Conservation (phyloP, 2,797 vertebrate genomes). For the Enteromius paludinosus region DNA sequence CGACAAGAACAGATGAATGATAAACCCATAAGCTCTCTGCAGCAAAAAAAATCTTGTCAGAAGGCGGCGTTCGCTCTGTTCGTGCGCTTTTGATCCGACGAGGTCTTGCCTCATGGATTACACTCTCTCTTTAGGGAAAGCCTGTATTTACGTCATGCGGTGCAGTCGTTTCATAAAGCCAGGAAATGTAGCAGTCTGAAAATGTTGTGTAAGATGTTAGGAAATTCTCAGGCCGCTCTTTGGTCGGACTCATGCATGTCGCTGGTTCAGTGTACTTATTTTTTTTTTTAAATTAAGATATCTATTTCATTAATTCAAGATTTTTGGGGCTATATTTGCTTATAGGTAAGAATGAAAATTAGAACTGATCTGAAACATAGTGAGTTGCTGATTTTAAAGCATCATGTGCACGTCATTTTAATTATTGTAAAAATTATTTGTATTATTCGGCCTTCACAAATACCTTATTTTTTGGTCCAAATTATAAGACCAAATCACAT, state of each 20-base stretch:
- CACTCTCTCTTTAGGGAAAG: slow-evolving; percentile 34
- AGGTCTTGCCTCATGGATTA: slow-evolving; percentile 44
- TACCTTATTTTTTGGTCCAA: not conserved
- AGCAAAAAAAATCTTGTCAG: slow-evolving; percentile 41
- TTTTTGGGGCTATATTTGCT: not conserved
- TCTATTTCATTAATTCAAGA: not conserved
- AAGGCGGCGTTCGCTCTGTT: slow-evolving; percentile 26
- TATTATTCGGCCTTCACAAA: not conserved
- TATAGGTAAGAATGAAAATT: not conserved
- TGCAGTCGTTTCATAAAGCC: slow-evolving; percentile 8
- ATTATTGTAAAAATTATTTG: not conserved
- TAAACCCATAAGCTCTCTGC: slow-evolving; percentile 47
- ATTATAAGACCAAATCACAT: not conserved
- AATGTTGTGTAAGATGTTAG: slow-evolving; percentile 6
- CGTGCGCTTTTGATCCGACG: slow-evolving; percentile 20
- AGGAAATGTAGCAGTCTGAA: not conserved
- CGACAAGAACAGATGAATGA: slow-evolving; percentile 48
- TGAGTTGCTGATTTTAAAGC: not conserved
- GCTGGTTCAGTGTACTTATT: not conserved
- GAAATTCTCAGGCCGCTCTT: not conserved
- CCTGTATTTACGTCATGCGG: slow-evolving; percentile 23
- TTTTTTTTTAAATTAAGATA: not conserved
- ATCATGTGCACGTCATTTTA: too few relatives aligned
- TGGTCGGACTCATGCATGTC: not conserved
- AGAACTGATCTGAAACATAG: not conserved